Percentiles rank a stretch among this genome's conserved stretches.
Evolutionary conservation across 1,140 invertebrate species (phyloP).

Genomic region (Pachypeltis micranthus): DNA sequence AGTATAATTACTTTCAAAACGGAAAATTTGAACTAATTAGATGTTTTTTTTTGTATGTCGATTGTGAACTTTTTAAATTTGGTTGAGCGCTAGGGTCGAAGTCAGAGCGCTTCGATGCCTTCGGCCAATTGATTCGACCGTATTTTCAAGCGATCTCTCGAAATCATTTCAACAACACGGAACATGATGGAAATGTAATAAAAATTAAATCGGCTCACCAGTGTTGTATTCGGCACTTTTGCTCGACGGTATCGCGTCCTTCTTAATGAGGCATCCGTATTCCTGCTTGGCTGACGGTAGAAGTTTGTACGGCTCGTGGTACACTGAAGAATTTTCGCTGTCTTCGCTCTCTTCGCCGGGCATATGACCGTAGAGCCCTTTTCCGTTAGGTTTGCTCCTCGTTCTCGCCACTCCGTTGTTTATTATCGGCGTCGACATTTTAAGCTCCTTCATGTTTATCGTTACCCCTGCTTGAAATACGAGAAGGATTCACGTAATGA

Average conservation of each 20-base stretch:
- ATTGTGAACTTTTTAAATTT: no score
- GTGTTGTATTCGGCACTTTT: slow-evolving; percentile 41
- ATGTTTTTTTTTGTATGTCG: no score
- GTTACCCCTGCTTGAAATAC: slow-evolving; percentile 35
- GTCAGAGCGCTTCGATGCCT: no score
- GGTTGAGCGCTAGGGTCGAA: no score
- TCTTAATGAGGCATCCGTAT: slow-evolving; percentile 41
- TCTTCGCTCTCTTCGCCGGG: slow-evolving; percentile 43
- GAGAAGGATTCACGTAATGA: neutral
- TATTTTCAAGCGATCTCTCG: no score
- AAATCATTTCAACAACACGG: no score
- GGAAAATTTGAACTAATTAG: no score
- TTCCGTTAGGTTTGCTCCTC: slow-evolving; percentile 34
- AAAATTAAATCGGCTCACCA: slow-evolving; percentile 30
- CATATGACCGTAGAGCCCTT: slow-evolving; percentile 36
- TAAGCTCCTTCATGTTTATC: slow-evolving; percentile 54
- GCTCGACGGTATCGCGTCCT: slow-evolving; percentile 37
- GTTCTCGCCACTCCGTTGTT: slow-evolving; percentile 43
- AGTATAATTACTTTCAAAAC: no score
- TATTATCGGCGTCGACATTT: slow-evolving; percentile 45
- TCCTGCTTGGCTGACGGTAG: slow-evolving; percentile 39
- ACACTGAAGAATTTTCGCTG: slow-evolving; percentile 44
- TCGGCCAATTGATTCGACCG: no score
- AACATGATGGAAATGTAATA: no score
- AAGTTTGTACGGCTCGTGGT: slow-evolving; percentile 50